A percentile compares a stretch with the other conserved stretches of the same genome.
Conservation (phyloP, 64 coral and sea anemone genomes). For the Cladopsammia gracilis region DNA sequence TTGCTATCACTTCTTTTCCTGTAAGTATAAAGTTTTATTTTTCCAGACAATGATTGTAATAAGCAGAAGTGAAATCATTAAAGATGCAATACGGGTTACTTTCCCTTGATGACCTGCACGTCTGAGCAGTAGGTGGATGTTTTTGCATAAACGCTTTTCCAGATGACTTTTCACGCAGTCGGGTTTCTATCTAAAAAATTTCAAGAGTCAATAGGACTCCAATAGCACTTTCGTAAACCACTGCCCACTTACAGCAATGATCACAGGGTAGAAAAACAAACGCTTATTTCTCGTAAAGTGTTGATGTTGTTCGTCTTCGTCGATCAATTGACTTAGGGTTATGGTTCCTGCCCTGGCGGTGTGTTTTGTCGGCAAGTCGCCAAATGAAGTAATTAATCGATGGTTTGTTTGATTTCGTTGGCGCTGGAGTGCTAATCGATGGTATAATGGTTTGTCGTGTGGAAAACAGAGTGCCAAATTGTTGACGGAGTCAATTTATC, state of each 20-base stretch:
- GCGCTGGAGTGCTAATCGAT: slow-evolving; percentile 39
- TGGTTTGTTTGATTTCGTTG: slow-evolving; percentile 26
- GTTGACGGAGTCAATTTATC: slow-evolving; percentile 42
- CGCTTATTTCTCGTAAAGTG: not conserved
- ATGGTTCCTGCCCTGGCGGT: not conserved
- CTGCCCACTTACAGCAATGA: not conserved
- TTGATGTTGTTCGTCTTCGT: not conserved
- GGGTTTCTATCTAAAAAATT: not conserved
- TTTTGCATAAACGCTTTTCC: slow-evolving; percentile 9
- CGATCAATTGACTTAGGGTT: not conserved
- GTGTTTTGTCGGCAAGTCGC: slow-evolving; percentile 27
- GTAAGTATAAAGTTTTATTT: slow-evolving; percentile 33
- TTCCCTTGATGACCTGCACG: slow-evolving; percentile 20
- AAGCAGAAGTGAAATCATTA: slow-evolving; percentile 14
- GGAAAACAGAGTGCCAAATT: slow-evolving; percentile 48
- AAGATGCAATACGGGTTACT: not conserved
- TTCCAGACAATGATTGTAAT: not conserved
- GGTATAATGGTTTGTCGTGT: slow-evolving; percentile 23
- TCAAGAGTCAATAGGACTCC: not conserved
- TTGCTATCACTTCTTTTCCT: not conserved
- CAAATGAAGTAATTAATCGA: slow-evolving; percentile 38
- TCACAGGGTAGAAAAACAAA: not conserved
- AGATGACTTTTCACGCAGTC: not conserved
- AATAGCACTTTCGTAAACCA: not conserved
- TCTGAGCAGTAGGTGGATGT: not conserved